phyloP scores from a whole-genome alignment of 2,113 vertebrate genomes.

The Pungitius pungitius region DNA sequence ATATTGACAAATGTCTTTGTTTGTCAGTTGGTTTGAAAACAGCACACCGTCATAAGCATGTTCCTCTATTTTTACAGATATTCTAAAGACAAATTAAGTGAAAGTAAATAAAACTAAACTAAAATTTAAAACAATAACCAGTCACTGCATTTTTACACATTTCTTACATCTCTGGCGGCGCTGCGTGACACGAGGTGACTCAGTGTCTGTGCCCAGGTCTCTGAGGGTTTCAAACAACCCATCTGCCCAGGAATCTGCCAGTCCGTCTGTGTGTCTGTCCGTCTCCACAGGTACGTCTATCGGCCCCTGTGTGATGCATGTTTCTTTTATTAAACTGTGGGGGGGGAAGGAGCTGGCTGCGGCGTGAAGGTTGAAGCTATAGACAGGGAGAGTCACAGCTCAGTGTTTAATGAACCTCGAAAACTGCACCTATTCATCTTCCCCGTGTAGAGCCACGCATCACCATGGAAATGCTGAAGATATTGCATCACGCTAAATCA shows the following conservation, averaged over 20 bases:
- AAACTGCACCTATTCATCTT: slow-evolving; percentile 76
- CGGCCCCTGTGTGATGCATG: slow-evolving; percentile 54
- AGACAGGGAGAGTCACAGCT: slow-evolving; percentile 60
- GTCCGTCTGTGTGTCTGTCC: slow-evolving; percentile 43
- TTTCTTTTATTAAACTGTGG: slow-evolving; percentile 57
- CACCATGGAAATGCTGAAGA: slow-evolving; percentile 49
- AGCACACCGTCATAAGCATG: background rate
- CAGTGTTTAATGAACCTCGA: slow-evolving; percentile 75
- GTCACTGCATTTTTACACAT: background rate
- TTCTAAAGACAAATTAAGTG: slow-evolving; percentile 10
- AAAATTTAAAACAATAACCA: background rate
- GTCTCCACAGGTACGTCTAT: slow-evolving; percentile 67
- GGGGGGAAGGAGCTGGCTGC: slow-evolving; percentile 52
- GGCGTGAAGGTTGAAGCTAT: slow-evolving; percentile 75
- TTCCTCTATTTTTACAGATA: background rate
- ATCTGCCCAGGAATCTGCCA: slow-evolving; percentile 34
- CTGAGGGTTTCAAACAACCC: slow-evolving; percentile 54
- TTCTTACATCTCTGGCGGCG: background rate
- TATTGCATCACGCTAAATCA: slow-evolving; percentile 52
- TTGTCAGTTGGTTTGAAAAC: background rate
- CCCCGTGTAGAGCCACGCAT: slow-evolving; percentile 54
- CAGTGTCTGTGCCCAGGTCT: slow-evolving; percentile 34
- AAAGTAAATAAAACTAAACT: background rate
- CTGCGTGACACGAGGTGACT: slow-evolving; percentile 21
- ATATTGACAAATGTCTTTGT: background rate